Percentiles rank a stretch among this genome's conserved stretches.
Conservation (phyloP, 2,113 vertebrate genomes). For the Erpornis zantholeuca region DNA sequence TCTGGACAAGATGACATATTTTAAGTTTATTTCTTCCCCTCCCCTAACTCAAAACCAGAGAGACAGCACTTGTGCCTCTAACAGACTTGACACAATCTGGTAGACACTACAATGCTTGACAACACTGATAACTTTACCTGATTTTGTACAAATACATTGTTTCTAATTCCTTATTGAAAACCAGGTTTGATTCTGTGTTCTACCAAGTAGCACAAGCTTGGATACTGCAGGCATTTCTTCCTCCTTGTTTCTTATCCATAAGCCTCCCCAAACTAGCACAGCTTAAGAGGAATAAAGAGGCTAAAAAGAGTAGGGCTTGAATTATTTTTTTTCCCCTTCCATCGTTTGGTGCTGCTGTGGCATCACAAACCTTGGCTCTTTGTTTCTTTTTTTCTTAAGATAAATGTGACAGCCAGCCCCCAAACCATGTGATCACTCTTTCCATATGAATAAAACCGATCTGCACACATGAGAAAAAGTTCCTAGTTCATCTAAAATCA, state of each 20-base stretch:
- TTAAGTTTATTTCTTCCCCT: not conserved
- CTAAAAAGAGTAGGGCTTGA: not conserved
- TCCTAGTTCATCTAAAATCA: not conserved
- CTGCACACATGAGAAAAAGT: not conserved
- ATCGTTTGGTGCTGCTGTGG: conserved; percentile 19
- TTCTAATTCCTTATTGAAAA: not conserved
- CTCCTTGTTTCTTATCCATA: not conserved
- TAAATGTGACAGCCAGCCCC: not conserved
- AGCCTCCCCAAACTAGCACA: not conserved
- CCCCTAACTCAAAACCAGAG: not conserved
- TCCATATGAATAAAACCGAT: not conserved
- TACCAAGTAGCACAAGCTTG: not conserved
- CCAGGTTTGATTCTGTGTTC: not conserved
- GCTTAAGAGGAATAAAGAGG: not conserved
- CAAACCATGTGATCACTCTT: not conserved
- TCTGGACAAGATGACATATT: not conserved
- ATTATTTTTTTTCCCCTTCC: not conserved
- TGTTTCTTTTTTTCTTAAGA: not conserved
- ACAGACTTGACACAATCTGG: not conserved
- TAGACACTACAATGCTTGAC: not conserved
- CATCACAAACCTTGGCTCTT: not conserved
- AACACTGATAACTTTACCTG: not conserved
- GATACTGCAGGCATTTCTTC: not conserved
- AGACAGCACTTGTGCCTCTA: not conserved
- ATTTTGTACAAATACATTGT: not conserved